phyloP scores from a whole-genome alignment of 2,797 vertebrate species.

The Tenualosa thibaudeaui region DNA sequence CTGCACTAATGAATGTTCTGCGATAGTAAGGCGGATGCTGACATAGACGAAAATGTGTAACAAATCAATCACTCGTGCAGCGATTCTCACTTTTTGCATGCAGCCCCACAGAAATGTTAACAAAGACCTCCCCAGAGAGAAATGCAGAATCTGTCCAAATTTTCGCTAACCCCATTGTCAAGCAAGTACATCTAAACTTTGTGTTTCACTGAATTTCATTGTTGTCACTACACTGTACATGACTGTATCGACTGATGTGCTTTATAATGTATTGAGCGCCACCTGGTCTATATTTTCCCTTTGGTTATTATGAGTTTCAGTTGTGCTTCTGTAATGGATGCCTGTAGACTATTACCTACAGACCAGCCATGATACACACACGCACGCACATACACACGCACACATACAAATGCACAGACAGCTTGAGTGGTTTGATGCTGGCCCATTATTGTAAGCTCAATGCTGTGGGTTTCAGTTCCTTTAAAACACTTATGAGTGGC shows the following conservation, averaged over 20 bases:
- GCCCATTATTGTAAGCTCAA: conserved; percentile 5
- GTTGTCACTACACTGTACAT: background rate
- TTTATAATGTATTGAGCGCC: background rate
- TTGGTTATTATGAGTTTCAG: background rate
- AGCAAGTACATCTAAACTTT: background rate
- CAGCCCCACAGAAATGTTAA: background rate
- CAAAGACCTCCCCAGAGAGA: background rate
- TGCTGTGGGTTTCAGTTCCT: conserved; percentile 21
- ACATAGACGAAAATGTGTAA: conserved; percentile 10
- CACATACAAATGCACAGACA: background rate
- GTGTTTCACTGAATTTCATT: background rate
- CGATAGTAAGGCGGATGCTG: background rate
- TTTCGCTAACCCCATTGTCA: background rate
- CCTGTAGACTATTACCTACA: conserved; percentile 1
- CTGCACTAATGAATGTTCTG: conserved; percentile 1
- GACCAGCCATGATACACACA: background rate
- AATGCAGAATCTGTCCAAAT: background rate
- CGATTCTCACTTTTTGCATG: background rate
- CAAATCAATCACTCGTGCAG: background rate
- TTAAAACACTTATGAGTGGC: conserved; percentile 12
- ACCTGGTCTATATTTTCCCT: background rate
- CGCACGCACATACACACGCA: background rate
- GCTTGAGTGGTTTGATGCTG: background rate
- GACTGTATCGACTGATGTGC: background rate
- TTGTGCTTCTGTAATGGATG: background rate